A percentile compares a stretch with the other conserved stretches of the same genome.
Evolutionary conservation across 2,797 vertebrate genomes (phyloP).

Genomic region (Synaphobranchus kaupii): DNA sequence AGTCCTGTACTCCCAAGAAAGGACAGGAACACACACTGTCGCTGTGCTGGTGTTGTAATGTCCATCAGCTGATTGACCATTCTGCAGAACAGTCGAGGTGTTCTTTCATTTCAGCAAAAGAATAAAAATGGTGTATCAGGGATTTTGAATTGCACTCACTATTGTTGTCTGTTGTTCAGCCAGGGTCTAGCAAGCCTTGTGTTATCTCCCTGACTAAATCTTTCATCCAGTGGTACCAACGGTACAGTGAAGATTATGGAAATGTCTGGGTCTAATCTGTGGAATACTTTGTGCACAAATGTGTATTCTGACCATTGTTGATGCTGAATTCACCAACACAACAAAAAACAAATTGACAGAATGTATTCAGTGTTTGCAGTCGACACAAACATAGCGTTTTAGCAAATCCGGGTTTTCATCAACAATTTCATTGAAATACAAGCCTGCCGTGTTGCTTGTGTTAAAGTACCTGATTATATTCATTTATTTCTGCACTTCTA

Average conservation of each 20-base stretch:
- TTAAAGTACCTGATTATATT: background rate
- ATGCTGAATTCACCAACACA: background rate
- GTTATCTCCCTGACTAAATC: background rate
- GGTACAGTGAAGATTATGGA: background rate
- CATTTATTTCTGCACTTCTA: background rate
- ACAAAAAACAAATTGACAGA: background rate
- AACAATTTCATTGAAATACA: background rate
- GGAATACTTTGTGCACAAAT: background rate
- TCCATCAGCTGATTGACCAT: background rate
- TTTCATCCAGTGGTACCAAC: background rate
- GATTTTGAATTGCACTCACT: constrained; percentile 12
- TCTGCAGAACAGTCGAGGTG: constrained; percentile 10
- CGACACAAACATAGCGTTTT: background rate
- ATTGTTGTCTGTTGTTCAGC: constrained; percentile 6
- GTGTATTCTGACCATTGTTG: background rate
- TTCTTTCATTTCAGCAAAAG: background rate
- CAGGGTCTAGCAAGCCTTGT: background rate
- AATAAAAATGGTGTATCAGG: constrained; percentile 14
- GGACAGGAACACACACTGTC: constrained; percentile 1
- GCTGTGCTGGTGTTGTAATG: background rate
- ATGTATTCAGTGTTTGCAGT: background rate
- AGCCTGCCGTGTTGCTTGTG: background rate
- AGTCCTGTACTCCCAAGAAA: constrained; percentile 10
- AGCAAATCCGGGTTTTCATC: background rate
- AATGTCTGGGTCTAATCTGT: background rate